phyloP scores from a whole-genome alignment of 2,888 invertebrate genomes.

The Frankliniella fusca region DNA sequence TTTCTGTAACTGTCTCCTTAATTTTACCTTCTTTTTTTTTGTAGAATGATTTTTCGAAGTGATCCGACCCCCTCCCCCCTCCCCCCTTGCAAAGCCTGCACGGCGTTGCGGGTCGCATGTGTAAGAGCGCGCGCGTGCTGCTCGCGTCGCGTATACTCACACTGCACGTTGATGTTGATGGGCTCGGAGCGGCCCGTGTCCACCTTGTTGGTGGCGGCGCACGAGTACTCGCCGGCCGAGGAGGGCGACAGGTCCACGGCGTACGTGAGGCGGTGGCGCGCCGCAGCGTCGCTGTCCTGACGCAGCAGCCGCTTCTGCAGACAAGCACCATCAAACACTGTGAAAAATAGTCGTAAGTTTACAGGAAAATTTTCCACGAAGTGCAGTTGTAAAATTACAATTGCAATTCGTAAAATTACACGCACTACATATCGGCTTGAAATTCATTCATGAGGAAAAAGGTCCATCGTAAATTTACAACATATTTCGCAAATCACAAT shows the following conservation, averaged over 20 bases:
- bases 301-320: constrained; percentile 6
- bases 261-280: background rate
- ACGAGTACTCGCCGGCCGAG: constrained; percentile 73
- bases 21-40: too few species aligned
- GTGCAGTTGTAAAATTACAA: too few species aligned
- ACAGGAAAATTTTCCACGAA: too few species aligned
- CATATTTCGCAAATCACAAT: too few species aligned
- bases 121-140: constrained; percentile 40
- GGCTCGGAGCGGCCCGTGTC: constrained; percentile 75
- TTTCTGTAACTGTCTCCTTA: too few species aligned
- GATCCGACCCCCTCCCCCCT: background rate
- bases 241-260: constrained; percentile 63
- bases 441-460: too few species aligned
- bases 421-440: too few species aligned
- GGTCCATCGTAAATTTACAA: too few species aligned
- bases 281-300: background rate
- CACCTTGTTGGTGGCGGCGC: constrained; percentile 73
- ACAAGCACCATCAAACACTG: background rate
- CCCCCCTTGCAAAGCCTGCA: background rate
- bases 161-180: constrained; percentile 67
- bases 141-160: constrained; percentile 69
- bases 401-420: too few species aligned
- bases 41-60: too few species aligned
- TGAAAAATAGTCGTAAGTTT: too few species aligned
- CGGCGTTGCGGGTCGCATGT: too few species aligned